A percentile compares a stretch with the other conserved stretches of the same genome.
Conservation (phyloP, 2,113 vertebrate species). For the Cololabis saira region DNA sequence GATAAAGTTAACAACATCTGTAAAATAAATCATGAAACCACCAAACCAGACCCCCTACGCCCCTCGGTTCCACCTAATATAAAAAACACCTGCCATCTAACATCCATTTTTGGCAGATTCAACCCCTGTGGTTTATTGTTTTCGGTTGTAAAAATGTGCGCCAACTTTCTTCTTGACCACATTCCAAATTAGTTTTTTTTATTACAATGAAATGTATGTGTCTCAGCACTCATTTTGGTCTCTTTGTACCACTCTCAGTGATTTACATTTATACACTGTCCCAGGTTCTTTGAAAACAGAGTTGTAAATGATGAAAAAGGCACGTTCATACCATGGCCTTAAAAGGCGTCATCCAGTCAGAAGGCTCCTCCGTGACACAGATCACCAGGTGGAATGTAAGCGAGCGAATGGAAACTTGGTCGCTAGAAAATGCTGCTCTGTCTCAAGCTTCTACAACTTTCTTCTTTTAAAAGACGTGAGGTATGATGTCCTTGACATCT, state of each 20-base stretch:
- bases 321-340: conserved; percentile 64
- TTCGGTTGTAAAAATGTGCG: too few species aligned
- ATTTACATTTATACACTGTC: background rate
- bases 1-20: too few species aligned
- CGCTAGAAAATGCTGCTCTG: conserved; percentile 3
- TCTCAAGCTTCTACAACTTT: conserved; percentile 6
- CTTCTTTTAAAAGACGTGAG: conserved; percentile 1
- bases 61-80: too few species aligned
- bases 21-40: too few species aligned
- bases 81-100: too few species aligned
- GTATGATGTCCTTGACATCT: conserved; percentile 6
- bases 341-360: conserved; percentile 54
- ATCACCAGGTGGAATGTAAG: conserved; percentile 16
- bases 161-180: too few species aligned
- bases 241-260: background rate
- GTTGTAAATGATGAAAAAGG: conserved; percentile 58
- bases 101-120: too few species aligned
- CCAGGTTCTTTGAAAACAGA: conserved; percentile 10
- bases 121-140: too few species aligned
- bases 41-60: too few species aligned
- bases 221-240: too few species aligned
- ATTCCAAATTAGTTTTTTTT: too few species aligned
- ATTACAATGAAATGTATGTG: too few species aligned
- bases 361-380: conserved; percentile 19
- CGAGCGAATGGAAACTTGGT: conserved; percentile 49